Evolutionary conservation across 2,888 invertebrate species (phyloP), one percentile per base, ranked within the genome.

Genomic region (Anagyrus pseudococci): DNA sequence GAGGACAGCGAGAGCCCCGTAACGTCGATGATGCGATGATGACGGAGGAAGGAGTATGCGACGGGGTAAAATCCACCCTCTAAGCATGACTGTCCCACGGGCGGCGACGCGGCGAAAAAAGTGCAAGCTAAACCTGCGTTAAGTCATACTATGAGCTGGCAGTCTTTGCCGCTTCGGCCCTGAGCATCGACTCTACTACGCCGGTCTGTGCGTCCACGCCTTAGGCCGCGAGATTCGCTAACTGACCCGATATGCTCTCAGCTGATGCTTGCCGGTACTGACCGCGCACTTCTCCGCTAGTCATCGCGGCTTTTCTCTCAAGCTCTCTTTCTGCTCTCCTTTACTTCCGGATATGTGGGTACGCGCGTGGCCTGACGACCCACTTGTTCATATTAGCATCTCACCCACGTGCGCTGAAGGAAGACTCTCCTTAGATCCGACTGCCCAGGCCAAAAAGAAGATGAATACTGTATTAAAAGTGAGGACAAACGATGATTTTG

Each of bases 91-190:
- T 75, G 64, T 25, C 20, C 43, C 46, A 8, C 22, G 13, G 26
- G 25, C 22, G 55, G 49, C 22, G 33, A 17, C 19, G 68, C 67
- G 69, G 67, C 69, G 71, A 20, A 68, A 75, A 78, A 78, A 76
- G 74, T 77, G 78, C 78, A 75, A 77, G 73, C 74, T 70, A 72
- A 72, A 77, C 72, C 72, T 69, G 72, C 68, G 72, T 73, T 76
- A n/a, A 76, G 77, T 78, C 78, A 77, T 78, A 77, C 71, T 77
- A 78, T 77, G 77, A 78, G 76, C 74, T 74, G 75, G 78, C 77
- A 77, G 76, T 73, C 74, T 74, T n/a, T 75, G 37, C 8, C 44
- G 23, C 15, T 19, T 40, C n/a, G n/a, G 50, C 50, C 41, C 23
- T 49, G 23, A 29, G 8, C 52, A 19, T 43, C 48, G 43, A n/a